Evolutionary conservation across 2,113 vertebrate genomes (phyloP), one percentile per base, ranked within the genome.

Genomic region (Corythoichthys intestinalis): DNA sequence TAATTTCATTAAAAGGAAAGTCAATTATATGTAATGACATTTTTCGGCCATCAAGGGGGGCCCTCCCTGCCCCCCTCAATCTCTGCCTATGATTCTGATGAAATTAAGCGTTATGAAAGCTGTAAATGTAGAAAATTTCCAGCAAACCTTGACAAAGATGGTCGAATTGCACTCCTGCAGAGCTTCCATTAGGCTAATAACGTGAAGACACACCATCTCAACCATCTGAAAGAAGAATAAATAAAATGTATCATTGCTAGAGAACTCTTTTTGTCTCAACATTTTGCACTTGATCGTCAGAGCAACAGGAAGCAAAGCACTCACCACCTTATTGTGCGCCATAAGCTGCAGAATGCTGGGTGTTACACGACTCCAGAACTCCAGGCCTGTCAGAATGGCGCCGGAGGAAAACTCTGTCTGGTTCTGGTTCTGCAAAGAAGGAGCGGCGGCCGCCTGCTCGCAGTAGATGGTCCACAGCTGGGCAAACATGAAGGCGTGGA

Each of bases 381-480:
- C 97, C 53, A 99, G 87, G 5, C 97, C 97, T 0, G 96, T 99
- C 54, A 99, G 94, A 67, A 98, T 95, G 11, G 97, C 96, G 0
- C 94, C 92, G 82, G 96, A 98, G 63, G 95, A 95, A 84, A 97
- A 97, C 71, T 99, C 96, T 0, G 94, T 98, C 88, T 97, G 97
- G 85, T 95, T 98, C 75, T 97, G 97, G 86, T 95, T 98, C 75
- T 96, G 94, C 63, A 95, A 82, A 1, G 94, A 92, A 0, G 96
- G 94, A 10, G 92, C 90, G 20, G 96, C 94, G 0, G 96, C 94
- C 1, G 94, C 95, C 89, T 99, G 97, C 75, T 99, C 97, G n/a
- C 97, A 99, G 68, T 98, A 99, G 46, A 99, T 95, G 4, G 97
- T 99, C 97, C 97, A 99, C 69, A 98, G 92, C 90, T 99, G 97